Conservation (phyloP, 2,888 invertebrate species). For the Orthonychiurus folsomi region DNA sequence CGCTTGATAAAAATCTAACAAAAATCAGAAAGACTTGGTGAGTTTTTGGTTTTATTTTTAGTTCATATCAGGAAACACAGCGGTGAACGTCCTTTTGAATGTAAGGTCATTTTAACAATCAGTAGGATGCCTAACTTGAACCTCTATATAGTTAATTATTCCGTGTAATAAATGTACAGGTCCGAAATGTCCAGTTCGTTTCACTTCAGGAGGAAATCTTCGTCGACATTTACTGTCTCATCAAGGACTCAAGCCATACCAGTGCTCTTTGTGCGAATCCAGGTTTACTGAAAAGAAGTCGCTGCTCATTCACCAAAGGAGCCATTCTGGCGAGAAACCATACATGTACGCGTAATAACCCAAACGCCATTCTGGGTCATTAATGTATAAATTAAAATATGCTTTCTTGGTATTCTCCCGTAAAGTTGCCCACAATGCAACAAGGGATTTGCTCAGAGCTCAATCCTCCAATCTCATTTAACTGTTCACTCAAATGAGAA, state of each 20-base stretch:
- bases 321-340: constrained; percentile 11
- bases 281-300: constrained; percentile 13
- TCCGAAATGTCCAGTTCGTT: constrained; percentile 2
- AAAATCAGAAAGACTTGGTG: too few species aligned
- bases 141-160: too few species aligned
- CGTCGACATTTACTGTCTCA: constrained; percentile 11
- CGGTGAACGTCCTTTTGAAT: constrained; percentile 4
- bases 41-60: constrained; percentile 3
- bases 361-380: background rate
- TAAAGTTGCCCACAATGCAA: constrained; percentile 5
- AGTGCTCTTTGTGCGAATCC: constrained; percentile 8
- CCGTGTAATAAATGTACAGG: too few species aligned
- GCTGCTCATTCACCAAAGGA: constrained; percentile 8
- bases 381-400: background rate
- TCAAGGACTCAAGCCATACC: constrained; percentile 11
- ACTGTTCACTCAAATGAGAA: constrained; percentile 8
- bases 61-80: constrained; percentile 7
- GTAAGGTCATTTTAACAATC: too few species aligned
- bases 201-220: constrained; percentile 7
- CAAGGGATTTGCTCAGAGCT: constrained; percentile 4
- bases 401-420: too few species aligned
- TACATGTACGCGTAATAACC: constrained; percentile 2
- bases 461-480: constrained; percentile 3
- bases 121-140: too few species aligned
- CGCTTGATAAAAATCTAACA: constrained; percentile 1